phyloP scores from a whole-genome alignment of 2,113 vertebrate species.

The Epinephelus moara region DNA sequence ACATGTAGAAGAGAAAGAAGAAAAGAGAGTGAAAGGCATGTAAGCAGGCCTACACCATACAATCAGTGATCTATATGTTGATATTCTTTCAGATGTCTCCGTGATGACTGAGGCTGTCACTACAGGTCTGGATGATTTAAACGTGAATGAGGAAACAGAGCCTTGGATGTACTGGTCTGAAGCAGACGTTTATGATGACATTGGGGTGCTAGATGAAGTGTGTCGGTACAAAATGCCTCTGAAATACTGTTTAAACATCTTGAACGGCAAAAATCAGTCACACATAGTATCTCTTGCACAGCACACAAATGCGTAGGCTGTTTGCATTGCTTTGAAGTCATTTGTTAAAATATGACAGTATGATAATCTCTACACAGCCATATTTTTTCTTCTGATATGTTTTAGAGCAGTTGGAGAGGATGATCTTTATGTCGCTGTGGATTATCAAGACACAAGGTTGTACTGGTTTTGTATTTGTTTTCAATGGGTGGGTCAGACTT shows the following conservation, averaged over 20 bases:
- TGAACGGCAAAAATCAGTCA: not conserved
- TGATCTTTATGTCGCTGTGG: constrained; percentile 85
- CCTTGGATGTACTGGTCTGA: not conserved
- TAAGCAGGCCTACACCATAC: not conserved
- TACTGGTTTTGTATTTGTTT: not conserved
- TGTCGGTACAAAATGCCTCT: not conserved
- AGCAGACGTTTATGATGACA: constrained; percentile 85
- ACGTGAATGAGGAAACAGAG: not conserved
- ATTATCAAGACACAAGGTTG: constrained; percentile 25
- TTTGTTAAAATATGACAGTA: not conserved
- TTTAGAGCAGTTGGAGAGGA: constrained; percentile 72
- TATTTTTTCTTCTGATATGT: constrained; percentile 33
- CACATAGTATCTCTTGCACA: not conserved
- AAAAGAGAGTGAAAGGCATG: not conserved
- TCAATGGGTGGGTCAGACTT: not conserved
- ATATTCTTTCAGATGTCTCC: not conserved
- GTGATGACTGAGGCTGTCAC: not conserved
- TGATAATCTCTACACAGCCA: not conserved
- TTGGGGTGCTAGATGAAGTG: constrained; percentile 73
- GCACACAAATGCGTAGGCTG: not conserved
- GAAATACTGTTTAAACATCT: not conserved
- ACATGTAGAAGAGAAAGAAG: not conserved
- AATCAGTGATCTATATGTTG: no score
- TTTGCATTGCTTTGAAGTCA: not conserved
- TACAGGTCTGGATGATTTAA: not conserved